Evolutionary conservation across 1,140 invertebrate species (phyloP).

Genomic region (Solenopsis invicta): DNA sequence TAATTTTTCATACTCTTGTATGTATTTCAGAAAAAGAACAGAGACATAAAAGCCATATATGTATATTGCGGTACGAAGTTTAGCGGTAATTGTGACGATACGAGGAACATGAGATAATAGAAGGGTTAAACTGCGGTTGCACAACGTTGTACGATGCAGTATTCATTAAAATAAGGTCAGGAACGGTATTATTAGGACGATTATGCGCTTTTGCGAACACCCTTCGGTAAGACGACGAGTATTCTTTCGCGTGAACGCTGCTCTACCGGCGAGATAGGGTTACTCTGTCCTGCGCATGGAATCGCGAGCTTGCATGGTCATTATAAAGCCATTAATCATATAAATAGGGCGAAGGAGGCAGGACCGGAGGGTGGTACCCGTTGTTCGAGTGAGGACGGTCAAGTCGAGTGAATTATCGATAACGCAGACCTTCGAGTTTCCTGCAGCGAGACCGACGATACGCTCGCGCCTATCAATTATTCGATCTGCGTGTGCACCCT

Average conservation of each 20-base stretch:
- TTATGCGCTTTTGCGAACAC: constrained; percentile 39
- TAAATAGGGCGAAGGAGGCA: constrained; percentile 64
- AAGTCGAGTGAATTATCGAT: constrained; percentile 83
- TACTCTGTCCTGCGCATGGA: constrained; percentile 39
- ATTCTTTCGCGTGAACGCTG: constrained; percentile 44
- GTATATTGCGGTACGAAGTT: not conserved
- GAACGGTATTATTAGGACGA: constrained; percentile 53
- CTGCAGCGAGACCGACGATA: constrained; percentile 70
- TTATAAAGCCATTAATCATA: constrained; percentile 83
- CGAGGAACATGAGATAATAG: not conserved
- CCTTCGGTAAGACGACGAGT: constrained; percentile 40
- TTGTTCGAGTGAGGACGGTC: constrained; percentile 66
- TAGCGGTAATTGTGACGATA: not conserved
- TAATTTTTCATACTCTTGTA: not conserved
- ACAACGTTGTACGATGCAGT: constrained; percentile 30
- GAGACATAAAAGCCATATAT: not conserved
- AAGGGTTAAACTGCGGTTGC: constrained; percentile 38
- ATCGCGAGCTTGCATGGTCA: constrained; percentile 70
- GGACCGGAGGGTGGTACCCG: constrained; percentile 55
- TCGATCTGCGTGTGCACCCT: constrained; percentile 64
- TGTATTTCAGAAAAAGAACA: not conserved
- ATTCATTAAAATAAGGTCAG: constrained; percentile 59
- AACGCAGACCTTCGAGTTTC: constrained; percentile 76
- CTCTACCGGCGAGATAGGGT: not conserved
- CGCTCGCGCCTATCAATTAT: constrained; percentile 81